A percentile compares a stretch with the other conserved stretches of the same genome.
Conservation (phyloP, 1,140 invertebrate species). For the Zaprionus capensis region DNA sequence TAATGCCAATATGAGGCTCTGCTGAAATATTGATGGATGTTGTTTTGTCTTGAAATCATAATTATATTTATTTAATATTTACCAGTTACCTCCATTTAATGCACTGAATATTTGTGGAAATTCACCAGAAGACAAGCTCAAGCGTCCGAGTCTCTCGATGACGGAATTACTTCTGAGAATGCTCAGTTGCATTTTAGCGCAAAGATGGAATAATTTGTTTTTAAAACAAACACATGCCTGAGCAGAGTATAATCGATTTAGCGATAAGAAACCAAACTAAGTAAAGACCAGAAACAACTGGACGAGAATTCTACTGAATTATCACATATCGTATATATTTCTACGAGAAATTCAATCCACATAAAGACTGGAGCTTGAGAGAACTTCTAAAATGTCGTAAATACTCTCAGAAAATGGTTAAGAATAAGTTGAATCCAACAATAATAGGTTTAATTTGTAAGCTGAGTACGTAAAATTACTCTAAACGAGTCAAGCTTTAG, state of each 20-base stretch:
- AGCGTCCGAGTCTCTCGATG: background rate
- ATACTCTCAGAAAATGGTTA: background rate
- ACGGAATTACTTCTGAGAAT: background rate
- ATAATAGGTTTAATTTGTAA: background rate
- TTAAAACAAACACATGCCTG: background rate
- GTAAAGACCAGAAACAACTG: background rate
- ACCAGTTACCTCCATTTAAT: background rate
- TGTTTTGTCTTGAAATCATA: background rate
- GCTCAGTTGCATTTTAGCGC: background rate
- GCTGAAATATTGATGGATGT: background rate
- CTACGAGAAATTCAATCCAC: too few species aligned
- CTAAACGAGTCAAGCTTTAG: background rate
- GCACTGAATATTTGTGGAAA: background rate
- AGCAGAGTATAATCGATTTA: background rate
- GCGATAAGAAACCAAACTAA: conserved; percentile 1
- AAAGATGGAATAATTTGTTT: background rate
- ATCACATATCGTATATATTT: too few species aligned
- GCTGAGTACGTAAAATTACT: background rate
- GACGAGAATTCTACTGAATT: background rate
- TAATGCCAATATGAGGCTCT: background rate
- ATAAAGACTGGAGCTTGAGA: too few species aligned
- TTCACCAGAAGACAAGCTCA: background rate
- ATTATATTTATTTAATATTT: background rate
- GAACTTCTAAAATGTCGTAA: too few species aligned
- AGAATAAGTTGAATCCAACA: background rate